These are phyloP conservation scores for Lota lota DNA, from an alignment of 2,113 vertebrate genomes.

Conservation along the genomic window DNA sequence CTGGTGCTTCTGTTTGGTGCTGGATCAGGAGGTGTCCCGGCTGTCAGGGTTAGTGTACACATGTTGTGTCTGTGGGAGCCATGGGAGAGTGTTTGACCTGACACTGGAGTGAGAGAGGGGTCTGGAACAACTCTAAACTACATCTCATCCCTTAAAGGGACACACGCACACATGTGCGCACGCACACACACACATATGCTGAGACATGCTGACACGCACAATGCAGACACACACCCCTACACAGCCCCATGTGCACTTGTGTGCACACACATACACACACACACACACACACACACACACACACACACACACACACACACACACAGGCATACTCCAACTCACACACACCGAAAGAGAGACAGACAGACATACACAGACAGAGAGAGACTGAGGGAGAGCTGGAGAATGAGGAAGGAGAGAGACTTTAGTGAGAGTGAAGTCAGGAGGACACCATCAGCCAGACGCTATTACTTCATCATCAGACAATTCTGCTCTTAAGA, in stretches of 20 bases:
- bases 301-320: not conserved
- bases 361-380: not conserved
- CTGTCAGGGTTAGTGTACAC: too few relatives aligned
- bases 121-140: not conserved
- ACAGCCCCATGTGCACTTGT: not conserved
- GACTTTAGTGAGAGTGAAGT: not conserved
- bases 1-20: too few relatives aligned
- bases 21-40: too few relatives aligned
- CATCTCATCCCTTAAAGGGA: not conserved
- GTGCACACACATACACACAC: not conserved
- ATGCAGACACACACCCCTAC: not conserved
- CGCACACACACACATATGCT: not conserved
- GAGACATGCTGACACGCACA: not conserved
- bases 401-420: not conserved
- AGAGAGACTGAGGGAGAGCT: not conserved
- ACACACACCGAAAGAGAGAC: not conserved
- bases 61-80: not conserved
- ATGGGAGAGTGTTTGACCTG: not conserved
- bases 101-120: not conserved
- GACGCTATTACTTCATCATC: not conserved
- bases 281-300: not conserved
- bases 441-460: too few relatives aligned
- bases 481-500: too few relatives aligned
- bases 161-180: not conserved
- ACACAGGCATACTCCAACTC: not conserved